Base-by-base conservation (phyloP, 2,113 vertebrate genomes). In the Proteles cristata region DNA sequence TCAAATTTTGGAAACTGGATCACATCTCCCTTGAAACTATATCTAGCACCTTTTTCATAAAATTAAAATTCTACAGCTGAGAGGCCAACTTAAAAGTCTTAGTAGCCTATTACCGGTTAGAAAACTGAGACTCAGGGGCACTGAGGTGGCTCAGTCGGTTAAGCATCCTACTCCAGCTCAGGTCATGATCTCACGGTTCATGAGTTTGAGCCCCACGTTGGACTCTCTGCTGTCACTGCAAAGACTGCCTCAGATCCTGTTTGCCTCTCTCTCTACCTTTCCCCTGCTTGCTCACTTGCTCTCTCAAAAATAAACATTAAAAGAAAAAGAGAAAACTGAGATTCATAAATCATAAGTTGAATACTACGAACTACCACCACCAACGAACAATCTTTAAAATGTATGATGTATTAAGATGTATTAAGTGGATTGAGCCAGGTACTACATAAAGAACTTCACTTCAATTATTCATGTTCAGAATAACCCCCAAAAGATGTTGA, bases 21-120 rank as follows among this genome's bases (percentile, higher is more conserved):
- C 79, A 77, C 53, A 45, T 55, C 31, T 65, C 50, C 50, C 43
- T 74, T 71, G 33, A 89, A 92, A 71, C 26, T 50, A 43, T 76
- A 77, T n/a, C 19, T 55, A 84, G 85, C 4, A 84, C 15, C 17
- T 14, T 84, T 89, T 88, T 63, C n/a, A 73, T 71, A 88, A 76
- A 88, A 92, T 84, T 77, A 71, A 63, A 88, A 35, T 65, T 95
- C 48, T 93, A 28, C 16, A 80, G n/a, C 63, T 65, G 17, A 95
- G 79, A 89, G 80, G 17, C 10, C 43, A 84, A 69, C 6, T 71
- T 71, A 33, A 35, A 94, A 89, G 69, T 71, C 39, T 77, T 63
- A 71, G 53, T 50, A 65, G 90, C 5, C 35, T 58, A 58, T 45
- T 33, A 65, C 4, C 55, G 35, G 53, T 65, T 73, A 91, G 53